Base-by-base conservation (phyloP, 2,888 invertebrate genomes). In the Cabera pusaria region DNA sequence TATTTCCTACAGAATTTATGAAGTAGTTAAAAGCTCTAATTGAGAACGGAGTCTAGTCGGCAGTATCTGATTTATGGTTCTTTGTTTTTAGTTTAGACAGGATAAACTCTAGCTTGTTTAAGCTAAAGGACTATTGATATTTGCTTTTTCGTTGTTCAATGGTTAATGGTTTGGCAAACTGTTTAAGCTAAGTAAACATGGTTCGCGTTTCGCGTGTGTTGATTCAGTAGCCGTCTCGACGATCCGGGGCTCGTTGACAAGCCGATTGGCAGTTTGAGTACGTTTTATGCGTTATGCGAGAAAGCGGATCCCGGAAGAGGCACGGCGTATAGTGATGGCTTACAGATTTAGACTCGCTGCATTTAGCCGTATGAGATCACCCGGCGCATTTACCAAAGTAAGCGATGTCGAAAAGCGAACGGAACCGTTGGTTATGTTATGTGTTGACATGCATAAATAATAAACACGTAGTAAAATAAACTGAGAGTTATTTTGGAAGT, bases 291-390 rank as follows among this genome's bases (percentile, higher is more conserved):
- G 72, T 80, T 77, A 72, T 66, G 67, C 75, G 74, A 77, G 80
- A 82, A 83, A 77, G 77, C 74, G 67, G 67, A 72, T 74, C 75
- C 76, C 78, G 80, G 82, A 82, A 82, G 75, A 69, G 66, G 64
- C 66, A 65, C 66, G 59, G 46, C 58, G 29, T 21, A 40, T 21
- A 23, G 26, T 64, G 67, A 75, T 72, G 64, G 68, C 66, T 68
- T 74, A 82, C 82, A 63, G 72, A 84, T 82, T 83, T 83, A 85
- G 81, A 74, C 62, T 55, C 54, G 72, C 78, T 81, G 78, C 78
- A 80, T 85, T 83, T 83, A 80, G 79, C 77, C 57, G 68, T 14
- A 18, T 84, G 81, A 83, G 77, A 80, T 85, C 83, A 85, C 61
- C 72, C 61, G 62, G 59, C 71, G 72, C 68, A 78, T 76, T 75